Conservation (phyloP, 2,888 invertebrate species). For the Oxycera nigricornis region DNA sequence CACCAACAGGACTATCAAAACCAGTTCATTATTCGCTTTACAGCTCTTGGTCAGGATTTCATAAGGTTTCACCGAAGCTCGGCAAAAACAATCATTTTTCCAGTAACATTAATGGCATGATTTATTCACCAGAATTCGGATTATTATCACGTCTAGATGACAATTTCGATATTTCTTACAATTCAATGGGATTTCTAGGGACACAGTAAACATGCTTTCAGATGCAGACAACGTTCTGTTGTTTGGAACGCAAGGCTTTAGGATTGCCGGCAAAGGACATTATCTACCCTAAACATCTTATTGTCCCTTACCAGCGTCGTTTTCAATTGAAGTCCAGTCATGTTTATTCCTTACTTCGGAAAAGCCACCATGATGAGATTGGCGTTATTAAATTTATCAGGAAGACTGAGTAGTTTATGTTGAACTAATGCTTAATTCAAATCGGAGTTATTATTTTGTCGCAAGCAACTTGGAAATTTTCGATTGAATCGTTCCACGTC, state of each 20-base stretch:
- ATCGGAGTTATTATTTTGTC: too few relatives aligned
- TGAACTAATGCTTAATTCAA: too few relatives aligned
- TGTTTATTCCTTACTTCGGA: too few relatives aligned
- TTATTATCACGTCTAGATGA: conserved; percentile 19
- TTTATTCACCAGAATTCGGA: conserved; percentile 9
- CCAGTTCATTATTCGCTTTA: neutral
- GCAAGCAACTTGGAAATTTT: too few relatives aligned
- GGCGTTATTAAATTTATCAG: too few relatives aligned
- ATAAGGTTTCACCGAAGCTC: neutral
- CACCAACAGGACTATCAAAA: neutral
- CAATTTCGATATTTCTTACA: conserved; percentile 8
- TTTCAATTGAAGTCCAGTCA: too few relatives aligned
- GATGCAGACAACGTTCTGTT: too few relatives aligned
- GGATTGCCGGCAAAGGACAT: neutral
- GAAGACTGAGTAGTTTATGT: too few relatives aligned
- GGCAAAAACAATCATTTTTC: conserved; percentile 6
- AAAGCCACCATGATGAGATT: too few relatives aligned
- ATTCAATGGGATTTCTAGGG: neutral
- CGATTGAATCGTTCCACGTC: too few relatives aligned
- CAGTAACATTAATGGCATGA: conserved; percentile 3
- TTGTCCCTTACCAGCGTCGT: too few relatives aligned
- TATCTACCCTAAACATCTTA: conserved; percentile 24
- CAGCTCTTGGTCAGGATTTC: neutral
- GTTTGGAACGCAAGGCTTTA: neutral
- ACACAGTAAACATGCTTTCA: neutral